Conservation (phyloP, 1,140 invertebrate species). For the Tribolium madens region DNA sequence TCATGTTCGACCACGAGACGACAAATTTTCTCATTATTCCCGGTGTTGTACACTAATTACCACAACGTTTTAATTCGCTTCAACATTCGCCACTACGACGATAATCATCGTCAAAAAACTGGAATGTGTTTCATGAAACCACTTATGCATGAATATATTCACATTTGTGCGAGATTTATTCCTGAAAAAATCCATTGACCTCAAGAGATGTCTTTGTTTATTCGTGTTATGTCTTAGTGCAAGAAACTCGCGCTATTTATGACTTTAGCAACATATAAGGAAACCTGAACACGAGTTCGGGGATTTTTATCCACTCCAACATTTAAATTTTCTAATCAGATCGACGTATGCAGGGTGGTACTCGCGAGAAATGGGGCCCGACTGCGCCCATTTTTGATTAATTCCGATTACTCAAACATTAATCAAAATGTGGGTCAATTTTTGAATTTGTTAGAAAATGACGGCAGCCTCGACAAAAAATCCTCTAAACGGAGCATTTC, state of each 20-base stretch:
- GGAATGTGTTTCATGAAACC: neutral
- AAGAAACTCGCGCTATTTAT: slow-evolving; percentile 9
- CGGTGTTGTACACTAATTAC: neutral
- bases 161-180: slow-evolving; percentile 26
- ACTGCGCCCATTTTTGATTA: neutral
- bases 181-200: slow-evolving; percentile 21
- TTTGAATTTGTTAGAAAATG: too few relatives aligned
- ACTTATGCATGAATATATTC: neutral
- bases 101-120: neutral
- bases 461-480: too few relatives aligned
- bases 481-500: too few relatives aligned
- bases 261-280: slow-evolving; percentile 9
- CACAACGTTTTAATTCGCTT: neutral
- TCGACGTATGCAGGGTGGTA: neutral
- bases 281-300: slow-evolving; percentile 16
- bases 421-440: neutral
- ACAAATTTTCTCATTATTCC: neutral
- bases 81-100: neutral
- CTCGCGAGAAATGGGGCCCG: too few relatives aligned
- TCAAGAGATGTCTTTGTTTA: slow-evolving; percentile 18
- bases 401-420: neutral
- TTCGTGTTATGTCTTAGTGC: slow-evolving; percentile 28
- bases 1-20: neutral
- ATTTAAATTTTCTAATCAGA: neutral
- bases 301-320: neutral